Evolutionary conservation across 2,113 vertebrate genomes (phyloP).

Genomic region (Falcunculus frontatus): DNA sequence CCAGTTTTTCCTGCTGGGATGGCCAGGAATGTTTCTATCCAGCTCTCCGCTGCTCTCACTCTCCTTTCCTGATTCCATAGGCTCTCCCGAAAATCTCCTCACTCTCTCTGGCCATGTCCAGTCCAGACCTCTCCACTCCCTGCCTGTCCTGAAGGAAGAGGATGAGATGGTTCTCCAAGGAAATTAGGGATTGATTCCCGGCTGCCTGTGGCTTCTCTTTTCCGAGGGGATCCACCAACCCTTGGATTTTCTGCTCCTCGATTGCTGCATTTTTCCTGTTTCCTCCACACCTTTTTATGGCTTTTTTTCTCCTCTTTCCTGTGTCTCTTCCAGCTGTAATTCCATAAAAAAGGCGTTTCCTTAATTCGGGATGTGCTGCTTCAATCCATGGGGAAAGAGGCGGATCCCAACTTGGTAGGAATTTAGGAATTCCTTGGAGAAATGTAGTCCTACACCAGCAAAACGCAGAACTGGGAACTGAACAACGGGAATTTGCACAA

Average conservation of each 20-base stretch:
- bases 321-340: not conserved
- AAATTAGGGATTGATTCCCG: slow-evolving; percentile 57
- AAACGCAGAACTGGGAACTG: not conserved
- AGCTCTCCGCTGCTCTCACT: not conserved
- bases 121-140: slow-evolving; percentile 62
- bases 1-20: not conserved
- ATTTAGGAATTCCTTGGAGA: not conserved
- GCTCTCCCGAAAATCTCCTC: slow-evolving; percentile 72
- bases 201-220: not conserved
- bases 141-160: slow-evolving; percentile 74
- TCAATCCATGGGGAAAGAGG: not conserved
- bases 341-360: not conserved
- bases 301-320: not conserved
- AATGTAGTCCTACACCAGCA: not conserved
- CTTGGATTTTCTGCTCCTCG: not conserved
- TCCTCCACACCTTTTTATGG: not conserved
- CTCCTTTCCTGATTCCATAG: slow-evolving; percentile 56
- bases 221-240: not conserved
- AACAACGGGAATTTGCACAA: not conserved
- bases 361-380: not conserved
- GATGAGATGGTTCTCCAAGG: slow-evolving; percentile 72
- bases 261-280: not conserved
- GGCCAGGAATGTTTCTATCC: not conserved
- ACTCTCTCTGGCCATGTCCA: slow-evolving; percentile 81
- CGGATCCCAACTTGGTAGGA: rapidly evolving